Evolutionary conservation across 1,140 invertebrate genomes (phyloP), one percentile per base, ranked within the genome.

Genomic region (Eumeta japonica): DNA sequence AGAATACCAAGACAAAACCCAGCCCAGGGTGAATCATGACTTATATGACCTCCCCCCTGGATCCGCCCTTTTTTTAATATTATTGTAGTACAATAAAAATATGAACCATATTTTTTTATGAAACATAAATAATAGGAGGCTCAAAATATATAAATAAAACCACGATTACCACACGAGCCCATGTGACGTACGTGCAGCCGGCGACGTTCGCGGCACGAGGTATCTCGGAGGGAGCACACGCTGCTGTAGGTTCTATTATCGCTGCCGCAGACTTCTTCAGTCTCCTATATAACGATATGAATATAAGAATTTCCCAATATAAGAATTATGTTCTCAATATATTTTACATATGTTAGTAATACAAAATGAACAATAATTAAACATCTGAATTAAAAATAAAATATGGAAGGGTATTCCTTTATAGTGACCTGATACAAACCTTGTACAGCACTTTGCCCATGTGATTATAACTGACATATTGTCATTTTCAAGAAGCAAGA

Each of bases 161-260:
- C n/a, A 7, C n/a, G 20, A 7, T 7, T 24, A 94, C 91, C 89
- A 67, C 92, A 95, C 40, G 87, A 83, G 19, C 91, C 92, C 72
- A 84, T 83, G 54, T 88, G 90, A 32, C 83, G 83, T 16, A 92
- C 79, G 34, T 70, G 67, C 15, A 67, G 62, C 19, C 62, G 59
- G 35, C 56, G 64, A 45, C 71, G 70, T 46, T 79, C 80, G 37
- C 87, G 80, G 67, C 92, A 97, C 35, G 92, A 86, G 43, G 85
- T 83, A 52, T 89, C 83, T 57, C 87, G 82, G 53, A 95, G 77
- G 64, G 92, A 84, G 76, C 93, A 96, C 40, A 87, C 79, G 66
- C 88, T 92, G 49, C 82, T 82, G 73, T 95, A 95, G 11, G 91
- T 94, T 46, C 85, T 79, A 45, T 89, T 90, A 73, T 95, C 90